These are phyloP conservation scores for Rhinogobius similis DNA, from an alignment of 2,113 vertebrate genomes.

Conservation along the genomic window DNA sequence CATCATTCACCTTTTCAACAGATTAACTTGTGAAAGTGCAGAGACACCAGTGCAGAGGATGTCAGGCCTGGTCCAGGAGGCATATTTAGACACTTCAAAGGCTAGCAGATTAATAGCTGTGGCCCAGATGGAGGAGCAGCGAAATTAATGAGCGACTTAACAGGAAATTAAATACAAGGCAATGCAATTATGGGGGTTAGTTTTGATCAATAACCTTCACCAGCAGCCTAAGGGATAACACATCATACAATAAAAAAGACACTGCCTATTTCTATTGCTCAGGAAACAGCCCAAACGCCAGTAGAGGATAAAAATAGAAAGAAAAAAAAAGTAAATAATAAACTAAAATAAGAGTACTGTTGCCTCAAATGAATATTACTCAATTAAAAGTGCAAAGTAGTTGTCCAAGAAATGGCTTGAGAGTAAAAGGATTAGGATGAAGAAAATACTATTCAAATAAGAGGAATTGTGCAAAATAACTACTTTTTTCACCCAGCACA, in stretches of 20 bases:
- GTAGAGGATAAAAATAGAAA: slow-evolving; percentile 7
- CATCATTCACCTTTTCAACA: slow-evolving; percentile 2
- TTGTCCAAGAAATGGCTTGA: too few relatives aligned
- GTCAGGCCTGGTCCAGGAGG: slow-evolving; percentile 49
- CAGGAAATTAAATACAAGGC: slow-evolving; percentile 66
- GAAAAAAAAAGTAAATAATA: too few relatives aligned
- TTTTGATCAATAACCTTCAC: slow-evolving; percentile 70
- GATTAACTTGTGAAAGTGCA: slow-evolving; percentile 33
- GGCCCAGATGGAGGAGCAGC: slow-evolving; percentile 49
- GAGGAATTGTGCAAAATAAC: too few relatives aligned
- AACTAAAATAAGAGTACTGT: too few relatives aligned
- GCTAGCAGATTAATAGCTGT: slow-evolving; percentile 58
- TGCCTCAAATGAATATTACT: too few relatives aligned
- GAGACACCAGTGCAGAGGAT: slow-evolving; percentile 37
- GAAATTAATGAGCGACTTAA: slow-evolving; percentile 64
- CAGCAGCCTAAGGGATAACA: slow-evolving; percentile 49
- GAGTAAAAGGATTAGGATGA: too few relatives aligned
- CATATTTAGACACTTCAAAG: slow-evolving; percentile 65
- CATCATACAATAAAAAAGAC: slow-evolving; percentile 35
- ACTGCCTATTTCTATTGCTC: slow-evolving; percentile 33
- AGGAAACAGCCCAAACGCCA: slow-evolving; percentile 29
- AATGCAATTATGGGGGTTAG: slow-evolving; percentile 64
- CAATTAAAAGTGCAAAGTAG: too few relatives aligned
- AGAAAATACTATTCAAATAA: too few relatives aligned
- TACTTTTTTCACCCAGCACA: too few relatives aligned